These are phyloP conservation scores for Halictus ligatus DNA, from an alignment of 2,888 invertebrate species.

Conservation along the genomic window DNA sequence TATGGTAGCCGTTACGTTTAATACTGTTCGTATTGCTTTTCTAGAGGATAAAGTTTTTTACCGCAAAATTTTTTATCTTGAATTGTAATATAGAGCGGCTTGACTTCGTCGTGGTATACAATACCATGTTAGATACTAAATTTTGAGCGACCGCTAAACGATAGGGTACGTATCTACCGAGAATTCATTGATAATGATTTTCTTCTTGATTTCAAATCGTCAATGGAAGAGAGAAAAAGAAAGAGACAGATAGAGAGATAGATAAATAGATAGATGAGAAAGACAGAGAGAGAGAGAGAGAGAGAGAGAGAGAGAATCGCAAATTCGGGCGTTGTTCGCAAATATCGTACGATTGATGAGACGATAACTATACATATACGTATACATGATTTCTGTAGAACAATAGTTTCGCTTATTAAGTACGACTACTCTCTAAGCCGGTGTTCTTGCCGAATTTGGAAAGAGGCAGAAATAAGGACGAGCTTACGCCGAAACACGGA, in stretches of 20 bases:
- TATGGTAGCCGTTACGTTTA: conserved; percentile 13
- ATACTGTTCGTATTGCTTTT: conserved; percentile 12
- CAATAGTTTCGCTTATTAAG: conserved; percentile 2
- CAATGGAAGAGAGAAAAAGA: neutral
- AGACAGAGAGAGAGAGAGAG: neutral
- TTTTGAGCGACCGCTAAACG: neutral
- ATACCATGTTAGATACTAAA: conserved; percentile 9
- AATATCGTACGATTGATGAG: neutral
- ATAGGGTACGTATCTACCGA: neutral
- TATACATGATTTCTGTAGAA: conserved; percentile 10
- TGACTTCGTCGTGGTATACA: neutral
- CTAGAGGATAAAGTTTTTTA: neutral
- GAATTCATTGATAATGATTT: neutral
- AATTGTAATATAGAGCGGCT: conserved; percentile 15
- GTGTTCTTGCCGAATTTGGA: neutral
- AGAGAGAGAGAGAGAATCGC: neutral
- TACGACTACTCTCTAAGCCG: neutral
- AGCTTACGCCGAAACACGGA: neutral
- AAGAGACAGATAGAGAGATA: neutral
- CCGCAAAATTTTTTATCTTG: conserved; percentile 8
- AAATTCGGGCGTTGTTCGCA: neutral
- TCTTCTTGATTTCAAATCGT: neutral
- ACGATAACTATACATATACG: neutral
- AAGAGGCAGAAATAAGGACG: neutral
- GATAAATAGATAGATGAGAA: neutral